These are phyloP conservation scores for Lepidotrigona ventralis DNA, from an alignment of 1,140 invertebrate species.

Conservation along the genomic window DNA sequence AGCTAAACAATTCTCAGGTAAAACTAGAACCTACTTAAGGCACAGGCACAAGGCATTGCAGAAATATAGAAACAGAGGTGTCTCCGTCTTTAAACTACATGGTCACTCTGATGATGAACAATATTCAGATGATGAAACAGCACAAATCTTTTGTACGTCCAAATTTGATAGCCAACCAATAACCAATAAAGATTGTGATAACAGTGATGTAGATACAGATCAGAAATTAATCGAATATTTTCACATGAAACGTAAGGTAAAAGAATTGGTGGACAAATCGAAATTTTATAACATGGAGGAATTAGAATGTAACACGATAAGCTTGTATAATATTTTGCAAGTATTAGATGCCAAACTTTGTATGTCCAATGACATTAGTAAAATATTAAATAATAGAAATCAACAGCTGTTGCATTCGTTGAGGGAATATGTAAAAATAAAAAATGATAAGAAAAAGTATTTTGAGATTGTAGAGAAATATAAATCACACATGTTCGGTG, in stretches of 20 bases:
- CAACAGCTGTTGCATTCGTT: constrained; percentile 66
- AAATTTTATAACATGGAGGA: constrained; percentile 39
- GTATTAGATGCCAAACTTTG: constrained; percentile 63
- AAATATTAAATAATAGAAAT: constrained; percentile 59
- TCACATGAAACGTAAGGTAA: background rate
- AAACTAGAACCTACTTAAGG: constrained; percentile 78
- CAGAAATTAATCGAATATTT: constrained; percentile 33
- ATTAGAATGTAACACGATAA: constrained; percentile 47
- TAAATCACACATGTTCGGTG: constrained; percentile 69
- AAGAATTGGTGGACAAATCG: background rate
- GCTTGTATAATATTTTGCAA: constrained; percentile 65
- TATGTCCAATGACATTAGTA: constrained; percentile 54
- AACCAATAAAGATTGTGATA: background rate
- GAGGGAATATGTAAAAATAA: constrained; percentile 42
- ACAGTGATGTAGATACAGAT: constrained; percentile 2
- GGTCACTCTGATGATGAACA: background rate
- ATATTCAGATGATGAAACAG: background rate
- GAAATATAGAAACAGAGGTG: constrained; percentile 26
- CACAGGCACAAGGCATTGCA: constrained; percentile 76
- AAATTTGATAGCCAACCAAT: background rate
- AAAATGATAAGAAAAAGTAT: background rate
- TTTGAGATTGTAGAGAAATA: constrained; percentile 51
- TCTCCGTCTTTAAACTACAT: constrained; percentile 35
- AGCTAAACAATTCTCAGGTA: constrained; percentile 72
- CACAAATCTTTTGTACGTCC: background rate